A percentile compares a stretch with the other conserved stretches of the same genome.
These are phyloP conservation scores for Balanococcus diminutus DNA, from an alignment of 2,888 invertebrate genomes.

Conservation along the genomic window DNA sequence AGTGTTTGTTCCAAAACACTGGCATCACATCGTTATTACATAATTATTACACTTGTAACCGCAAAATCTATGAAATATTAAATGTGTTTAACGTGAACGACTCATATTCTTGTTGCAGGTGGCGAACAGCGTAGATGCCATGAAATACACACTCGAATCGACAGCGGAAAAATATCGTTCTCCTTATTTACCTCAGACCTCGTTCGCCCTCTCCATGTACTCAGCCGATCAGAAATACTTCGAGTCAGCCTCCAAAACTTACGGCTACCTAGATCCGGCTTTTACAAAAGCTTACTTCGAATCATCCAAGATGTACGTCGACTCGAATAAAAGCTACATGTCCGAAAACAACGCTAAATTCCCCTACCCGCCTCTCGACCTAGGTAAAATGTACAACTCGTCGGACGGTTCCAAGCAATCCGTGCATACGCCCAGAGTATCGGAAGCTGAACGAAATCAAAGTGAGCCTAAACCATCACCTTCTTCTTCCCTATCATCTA, in stretches of 20 bases:
- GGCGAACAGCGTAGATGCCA: conserved; percentile 76
- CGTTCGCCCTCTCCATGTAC: conserved; percentile 74
- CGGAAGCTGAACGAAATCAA: conserved; percentile 46
- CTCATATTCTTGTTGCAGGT: conserved; percentile 69
- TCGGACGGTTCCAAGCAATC: background rate
- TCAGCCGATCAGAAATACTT: conserved; percentile 71
- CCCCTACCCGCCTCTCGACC: conserved; percentile 46
- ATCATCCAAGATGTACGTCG: conserved; percentile 70
- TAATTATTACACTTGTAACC: background rate
- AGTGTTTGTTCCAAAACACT: no score
- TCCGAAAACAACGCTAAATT: conserved; percentile 51
- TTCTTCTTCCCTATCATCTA: conserved; percentile 54
- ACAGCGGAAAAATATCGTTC: conserved; percentile 75
- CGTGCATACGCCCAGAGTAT: background rate
- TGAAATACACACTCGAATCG: conserved; percentile 76
- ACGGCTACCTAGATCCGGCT: conserved; percentile 71
- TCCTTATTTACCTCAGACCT: conserved; percentile 70
- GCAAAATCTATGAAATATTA: background rate
- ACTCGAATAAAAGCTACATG: conserved; percentile 50
- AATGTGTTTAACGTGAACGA: background rate
- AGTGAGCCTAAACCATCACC: conserved; percentile 56
- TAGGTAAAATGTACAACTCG: conserved; percentile 43
- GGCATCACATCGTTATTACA: background rate
- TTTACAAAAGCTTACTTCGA: conserved; percentile 75
- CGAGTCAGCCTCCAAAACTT: conserved; percentile 66